Base-by-base conservation (phyloP, 1,140 invertebrate genomes). In the Drosophila biarmipes region DNA sequence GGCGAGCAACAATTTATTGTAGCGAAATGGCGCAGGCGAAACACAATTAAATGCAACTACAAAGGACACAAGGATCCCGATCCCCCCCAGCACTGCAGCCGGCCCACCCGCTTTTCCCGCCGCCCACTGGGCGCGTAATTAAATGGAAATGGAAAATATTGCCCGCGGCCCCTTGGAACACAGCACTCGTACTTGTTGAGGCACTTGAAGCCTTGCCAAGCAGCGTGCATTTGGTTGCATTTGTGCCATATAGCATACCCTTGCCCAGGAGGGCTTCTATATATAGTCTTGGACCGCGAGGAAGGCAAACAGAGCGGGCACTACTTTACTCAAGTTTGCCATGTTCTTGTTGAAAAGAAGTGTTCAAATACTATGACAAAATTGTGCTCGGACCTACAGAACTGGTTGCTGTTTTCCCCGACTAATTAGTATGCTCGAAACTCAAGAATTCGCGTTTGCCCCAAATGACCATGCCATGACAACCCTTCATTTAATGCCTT, bases 31-130 rank as follows among this genome's bases (percentile, higher is more conserved):
- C 72, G 72, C 84, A 78, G 61, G 75, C 69, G 52, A 82, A 84
- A 75, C 56, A 87, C 82, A 86, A 87, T 87, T 82, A 80, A 87
- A 78, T 82, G 84, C 66, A 75, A 61, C 69, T 63, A 75, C 67
- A 89, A 80, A 89, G 68, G 62, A 51, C 55, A 59, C 53, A 62
- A 61, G 37, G n/a, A 55, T 38, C 21, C 59, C 45, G 40, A 42
- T 40, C 54, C 56, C 61, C 46, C 35, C 58, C 57, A 40, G n/a
- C 55, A 37, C 37, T 48, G 27, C 38, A 34, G n/a, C 7, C 37
- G 34, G 2, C 7, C 19, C 31, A n/a, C 48, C 43, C 14, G 8
- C 35, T 11, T 37, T 21, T 31, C 31, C 14, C 52, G 21, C 52
- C 67, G 14, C 55, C 67, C 55, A 61, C 67, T 59, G 48, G 54